Percentiles rank a stretch among this genome's conserved stretches.
Evolutionary conservation across 2,113 vertebrate genomes (phyloP).

Genomic region (Podocnemis expansa): DNA sequence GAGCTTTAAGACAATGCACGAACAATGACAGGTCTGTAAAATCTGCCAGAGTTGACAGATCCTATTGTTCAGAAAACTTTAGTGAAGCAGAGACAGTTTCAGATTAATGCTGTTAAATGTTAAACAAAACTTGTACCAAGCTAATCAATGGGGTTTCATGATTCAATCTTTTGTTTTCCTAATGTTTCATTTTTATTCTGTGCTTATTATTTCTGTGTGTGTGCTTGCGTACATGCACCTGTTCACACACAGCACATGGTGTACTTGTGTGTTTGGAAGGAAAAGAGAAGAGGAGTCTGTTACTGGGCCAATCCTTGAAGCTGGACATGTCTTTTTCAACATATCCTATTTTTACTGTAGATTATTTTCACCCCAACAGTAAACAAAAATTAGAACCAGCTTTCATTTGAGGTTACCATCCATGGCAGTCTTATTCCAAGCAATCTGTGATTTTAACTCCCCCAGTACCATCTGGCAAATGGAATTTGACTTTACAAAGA

Average conservation of each 20-base stretch:
- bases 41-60: slow-evolving; percentile 68
- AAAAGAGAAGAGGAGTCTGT: neutral
- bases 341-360: neutral
- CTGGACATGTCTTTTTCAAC: neutral
- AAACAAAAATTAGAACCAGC: neutral
- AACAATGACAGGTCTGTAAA: slow-evolving; percentile 66
- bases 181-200: slow-evolving; percentile 32
- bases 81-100: slow-evolving; percentile 45
- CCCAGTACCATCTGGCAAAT: neutral
- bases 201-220: neutral
- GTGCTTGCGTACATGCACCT: no score
- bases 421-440: neutral
- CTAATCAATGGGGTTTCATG: slow-evolving; percentile 58
- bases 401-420: neutral
- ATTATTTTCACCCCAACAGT: neutral
- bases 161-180: slow-evolving; percentile 32
- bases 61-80: slow-evolving; percentile 69
- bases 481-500: neutral
- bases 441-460: neutral
- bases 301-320: neutral
- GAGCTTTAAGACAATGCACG: slow-evolving; percentile 64
- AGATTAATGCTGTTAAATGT: slow-evolving; percentile 39
- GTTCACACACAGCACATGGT: neutral
- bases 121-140: slow-evolving; percentile 57
- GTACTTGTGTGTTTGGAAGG: neutral